phyloP scores from a whole-genome alignment of 2,113 vertebrate genomes.

The Pachypanchax playfairii region DNA sequence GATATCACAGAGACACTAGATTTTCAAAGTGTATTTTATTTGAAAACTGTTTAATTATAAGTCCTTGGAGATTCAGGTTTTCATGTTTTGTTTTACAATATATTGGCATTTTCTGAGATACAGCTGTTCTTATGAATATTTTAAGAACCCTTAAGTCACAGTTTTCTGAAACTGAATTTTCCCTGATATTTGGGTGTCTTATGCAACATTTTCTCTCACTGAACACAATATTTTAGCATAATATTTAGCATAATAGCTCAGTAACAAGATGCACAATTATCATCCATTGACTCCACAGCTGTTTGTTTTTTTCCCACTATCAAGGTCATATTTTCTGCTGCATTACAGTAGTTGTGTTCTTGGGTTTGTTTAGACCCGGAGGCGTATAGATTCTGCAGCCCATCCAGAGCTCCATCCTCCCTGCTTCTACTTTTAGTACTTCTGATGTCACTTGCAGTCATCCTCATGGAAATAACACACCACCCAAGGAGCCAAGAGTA shows the following conservation, averaged over 20 bases:
- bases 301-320: conserved; percentile 12
- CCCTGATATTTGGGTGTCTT: conserved; percentile 16
- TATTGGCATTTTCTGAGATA: conserved; percentile 21
- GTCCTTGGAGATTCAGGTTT: background rate
- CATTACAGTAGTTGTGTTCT: conserved; percentile 9
- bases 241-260: conserved; percentile 40
- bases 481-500: conserved; percentile 39
- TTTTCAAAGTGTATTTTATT: background rate
- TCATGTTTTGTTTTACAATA: too few relatives aligned
- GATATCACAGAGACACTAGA: conserved; percentile 8
- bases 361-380: conserved; percentile 43
- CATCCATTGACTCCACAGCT: conserved; percentile 36
- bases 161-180: conserved; percentile 17
- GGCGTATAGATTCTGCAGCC: conserved; percentile 26
- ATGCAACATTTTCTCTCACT: conserved; percentile 1
- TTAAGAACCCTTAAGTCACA: background rate
- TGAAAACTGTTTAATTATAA: background rate
- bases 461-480: conserved; percentile 29
- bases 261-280: conserved; percentile 35
- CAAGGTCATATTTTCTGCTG: conserved; percentile 35
- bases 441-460: conserved; percentile 55
- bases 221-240: conserved; percentile 11
- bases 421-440: conserved; percentile 32
- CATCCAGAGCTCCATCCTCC: conserved; percentile 17
- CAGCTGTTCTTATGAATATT: conserved; percentile 34